Evolutionary conservation across 2,113 vertebrate species (phyloP), one percentile per base, ranked within the genome.

Genomic region (Cnemophilus loriae): DNA sequence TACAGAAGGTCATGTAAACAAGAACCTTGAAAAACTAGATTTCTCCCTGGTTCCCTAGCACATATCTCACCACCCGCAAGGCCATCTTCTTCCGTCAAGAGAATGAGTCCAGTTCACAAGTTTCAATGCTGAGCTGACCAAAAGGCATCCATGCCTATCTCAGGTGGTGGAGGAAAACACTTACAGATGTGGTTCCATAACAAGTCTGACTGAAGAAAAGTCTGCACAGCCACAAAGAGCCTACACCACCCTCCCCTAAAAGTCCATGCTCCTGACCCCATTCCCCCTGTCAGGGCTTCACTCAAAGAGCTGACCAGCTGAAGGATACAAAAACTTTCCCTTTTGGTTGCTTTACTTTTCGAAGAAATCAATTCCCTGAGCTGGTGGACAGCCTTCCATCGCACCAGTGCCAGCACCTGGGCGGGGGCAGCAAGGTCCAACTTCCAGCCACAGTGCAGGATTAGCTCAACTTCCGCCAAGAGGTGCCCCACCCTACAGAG

Each of bases 221-320:
- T 18, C 73, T 70, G 35, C 46, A 30, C 1, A 1, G 42, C n/a
- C 76, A 76, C 37, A 28, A 21, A 57, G 10, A 84, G 42, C 35
- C 42, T 59, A 21, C 44, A 42, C 37, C 77, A 53, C 50, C 50
- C 39, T 46, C 10, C 28, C 14, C 8, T 3, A 30, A 42, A 56
- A 63, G 23, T 55, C 27, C 44, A 4, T 1, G 2, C 23, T 90
- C 35, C 65, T 32, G 63, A 44, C 10, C 44, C 52, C 3, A 3
- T 8, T 55, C 35, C 39, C 46, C 47, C 24, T 32, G 13, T 30
- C 61, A 42, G 42, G 27, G 52, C n/a, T 60, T 23, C 20, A 22
- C 14, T 20, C 30, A 7, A 24, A 70, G 46, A 68, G 39, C 41
- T 0, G 0, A 56, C 8, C 41, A 41, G 8, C 7, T 30, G 49